Percentiles rank a stretch among this genome's conserved stretches.
Evolutionary conservation across 2,888 invertebrate species (phyloP).

Genomic region (Drosophila aldrichi): DNA sequence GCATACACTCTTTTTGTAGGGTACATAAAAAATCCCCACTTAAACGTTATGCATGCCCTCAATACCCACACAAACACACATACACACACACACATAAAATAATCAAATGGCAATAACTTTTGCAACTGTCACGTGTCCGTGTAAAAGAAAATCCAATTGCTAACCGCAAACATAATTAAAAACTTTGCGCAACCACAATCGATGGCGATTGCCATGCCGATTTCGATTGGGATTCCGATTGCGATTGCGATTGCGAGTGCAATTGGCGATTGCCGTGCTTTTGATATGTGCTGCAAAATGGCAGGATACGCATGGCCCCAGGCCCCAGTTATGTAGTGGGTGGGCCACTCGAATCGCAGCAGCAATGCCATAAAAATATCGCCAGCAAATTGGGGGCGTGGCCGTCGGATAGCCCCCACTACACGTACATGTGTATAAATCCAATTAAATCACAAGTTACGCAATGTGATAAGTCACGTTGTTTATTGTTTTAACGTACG

Average conservation of each 20-base stretch:
- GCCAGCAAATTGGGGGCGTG: slow-evolving; percentile 1
- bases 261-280: slow-evolving; percentile 20
- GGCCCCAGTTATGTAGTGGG: slow-evolving; percentile 36
- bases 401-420: slow-evolving; percentile 33
- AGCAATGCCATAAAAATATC: slow-evolving; percentile 51
- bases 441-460: slow-evolving; percentile 81
- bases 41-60: slow-evolving; percentile 5
- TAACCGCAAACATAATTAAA: slow-evolving; percentile 81
- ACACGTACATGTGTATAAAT: slow-evolving; percentile 62
- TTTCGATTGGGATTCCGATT: slow-evolving; percentile 28
- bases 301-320: slow-evolving; percentile 18
- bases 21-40: background rate
- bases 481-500: slow-evolving; percentile 71
- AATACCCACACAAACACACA: no score
- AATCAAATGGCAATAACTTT: slow-evolving; percentile 50
- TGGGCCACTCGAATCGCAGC: slow-evolving; percentile 27
- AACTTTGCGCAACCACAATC: slow-evolving; percentile 78
- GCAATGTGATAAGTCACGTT: slow-evolving; percentile 82
- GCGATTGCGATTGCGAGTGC: slow-evolving; percentile 29
- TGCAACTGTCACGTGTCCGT: slow-evolving; percentile 30
- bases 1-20: background rate
- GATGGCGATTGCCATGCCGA: slow-evolving; percentile 49
- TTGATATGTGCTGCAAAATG: slow-evolving; percentile 15
- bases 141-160: slow-evolving; percentile 70
- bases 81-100: slow-evolving; percentile 38